Conservation (phyloP, 2,888 invertebrate species). For the Zootermopsis nevadensis region DNA sequence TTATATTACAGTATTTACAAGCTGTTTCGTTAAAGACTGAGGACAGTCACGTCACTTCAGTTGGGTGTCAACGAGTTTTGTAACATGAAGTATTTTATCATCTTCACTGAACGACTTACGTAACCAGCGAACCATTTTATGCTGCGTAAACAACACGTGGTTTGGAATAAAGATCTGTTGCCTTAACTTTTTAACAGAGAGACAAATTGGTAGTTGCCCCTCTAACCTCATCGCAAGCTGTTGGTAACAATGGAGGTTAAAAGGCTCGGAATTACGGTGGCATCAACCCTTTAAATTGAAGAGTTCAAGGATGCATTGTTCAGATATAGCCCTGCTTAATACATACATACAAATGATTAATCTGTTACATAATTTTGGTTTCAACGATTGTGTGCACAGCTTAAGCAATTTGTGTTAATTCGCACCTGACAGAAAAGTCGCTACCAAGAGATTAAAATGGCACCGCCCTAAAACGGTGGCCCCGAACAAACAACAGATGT, state of each 20-base stretch:
- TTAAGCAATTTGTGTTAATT: too few relatives aligned
- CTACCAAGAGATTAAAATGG: too few relatives aligned
- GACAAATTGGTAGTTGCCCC: constrained; percentile 40
- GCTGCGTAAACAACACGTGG: constrained; percentile 33
- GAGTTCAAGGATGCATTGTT: constrained; percentile 22
- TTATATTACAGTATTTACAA: too few relatives aligned
- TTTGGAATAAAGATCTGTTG: background rate
- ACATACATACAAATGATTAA: background rate
- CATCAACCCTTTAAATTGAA: constrained; percentile 24
- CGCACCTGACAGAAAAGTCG: too few relatives aligned
- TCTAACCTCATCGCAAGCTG: constrained; percentile 25
- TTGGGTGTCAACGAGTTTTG: too few relatives aligned
- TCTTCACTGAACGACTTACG: background rate
- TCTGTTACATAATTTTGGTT: background rate
- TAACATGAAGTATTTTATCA: too few relatives aligned
- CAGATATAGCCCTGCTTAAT: background rate
- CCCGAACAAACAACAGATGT: too few relatives aligned
- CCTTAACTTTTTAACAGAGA: constrained; percentile 22
- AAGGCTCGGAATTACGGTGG: constrained; percentile 25
- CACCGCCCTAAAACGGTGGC: too few relatives aligned
- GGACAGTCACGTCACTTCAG: too few relatives aligned
- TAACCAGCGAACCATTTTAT: background rate
- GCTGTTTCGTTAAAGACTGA: too few relatives aligned
- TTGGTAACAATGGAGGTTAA: constrained; percentile 29
- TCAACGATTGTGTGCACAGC: too few relatives aligned